Evolutionary conservation across 2,797 vertebrate genomes (phyloP).

Genomic region (Vireo griseus): DNA sequence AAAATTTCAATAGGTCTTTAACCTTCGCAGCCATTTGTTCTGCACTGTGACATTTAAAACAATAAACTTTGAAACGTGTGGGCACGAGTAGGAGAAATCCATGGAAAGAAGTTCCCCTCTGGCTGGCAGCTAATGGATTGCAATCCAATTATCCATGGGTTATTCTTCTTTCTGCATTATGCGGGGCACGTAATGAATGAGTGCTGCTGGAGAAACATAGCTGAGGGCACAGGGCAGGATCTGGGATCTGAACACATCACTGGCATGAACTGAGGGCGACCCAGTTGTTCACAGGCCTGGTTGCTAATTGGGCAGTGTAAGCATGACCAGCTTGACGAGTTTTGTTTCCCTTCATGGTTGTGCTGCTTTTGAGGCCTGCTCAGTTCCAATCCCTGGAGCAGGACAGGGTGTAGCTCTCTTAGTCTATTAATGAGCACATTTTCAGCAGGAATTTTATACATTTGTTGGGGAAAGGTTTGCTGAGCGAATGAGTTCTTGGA

Average conservation of each 20-base stretch:
- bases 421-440: background rate
- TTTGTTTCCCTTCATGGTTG: background rate
- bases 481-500: conserved; percentile 20
- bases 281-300: conserved; percentile 42
- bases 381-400: background rate
- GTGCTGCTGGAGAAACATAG: background rate
- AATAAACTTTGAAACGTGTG: background rate
- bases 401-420: background rate
- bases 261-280: conserved; percentile 36
- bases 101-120: conserved; percentile 26
- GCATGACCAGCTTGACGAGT: background rate
- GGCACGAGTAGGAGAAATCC: background rate
- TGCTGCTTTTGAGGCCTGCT: background rate
- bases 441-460: background rate
- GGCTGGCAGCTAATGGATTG: conserved; percentile 31
- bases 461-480: background rate
- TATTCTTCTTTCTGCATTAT: conserved; percentile 2
- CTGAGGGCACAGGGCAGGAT: background rate
- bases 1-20: conserved; percentile 25
- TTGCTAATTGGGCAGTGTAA: conserved; percentile 21
- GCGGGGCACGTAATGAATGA: conserved; percentile 16
- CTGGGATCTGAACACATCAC: background rate
- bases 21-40: conserved; percentile 35
- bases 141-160: conserved; percentile 43
- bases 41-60: conserved; percentile 4